Evolutionary conservation across 2,113 vertebrate genomes (phyloP).

Genomic region (Columba livia): DNA sequence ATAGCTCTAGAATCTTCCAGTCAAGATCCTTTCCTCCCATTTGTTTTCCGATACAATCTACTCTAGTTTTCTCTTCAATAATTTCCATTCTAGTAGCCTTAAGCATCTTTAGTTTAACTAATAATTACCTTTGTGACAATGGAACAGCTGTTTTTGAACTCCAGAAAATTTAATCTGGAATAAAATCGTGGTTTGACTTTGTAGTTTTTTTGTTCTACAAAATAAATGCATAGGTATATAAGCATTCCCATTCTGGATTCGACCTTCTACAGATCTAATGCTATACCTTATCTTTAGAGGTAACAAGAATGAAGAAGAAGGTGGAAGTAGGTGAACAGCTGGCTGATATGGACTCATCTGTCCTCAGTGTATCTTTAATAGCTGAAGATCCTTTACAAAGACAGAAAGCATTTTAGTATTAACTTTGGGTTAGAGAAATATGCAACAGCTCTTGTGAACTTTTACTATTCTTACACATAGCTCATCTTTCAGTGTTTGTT

Average conservation of each 20-base stretch:
- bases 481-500: background rate
- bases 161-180: background rate
- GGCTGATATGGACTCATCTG: fast-evolving
- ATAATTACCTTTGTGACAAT: background rate
- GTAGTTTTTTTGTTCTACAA: background rate
- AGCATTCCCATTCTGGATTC: background rate
- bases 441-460: background rate
- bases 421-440: background rate
- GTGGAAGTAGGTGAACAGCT: background rate
- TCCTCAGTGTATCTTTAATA: background rate
- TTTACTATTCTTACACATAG: background rate
- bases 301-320: background rate
- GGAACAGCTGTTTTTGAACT: background rate
- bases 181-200: background rate
- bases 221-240: background rate
- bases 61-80: background rate
- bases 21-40: background rate
- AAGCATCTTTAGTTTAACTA: background rate
- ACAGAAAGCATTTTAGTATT: background rate
- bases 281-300: background rate
- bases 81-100: background rate
- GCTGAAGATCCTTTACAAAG: background rate
- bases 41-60: background rate
- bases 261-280: background rate
- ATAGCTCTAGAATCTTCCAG: background rate